phyloP scores from a whole-genome alignment of 2,113 vertebrate species.

The Serinus canaria region DNA sequence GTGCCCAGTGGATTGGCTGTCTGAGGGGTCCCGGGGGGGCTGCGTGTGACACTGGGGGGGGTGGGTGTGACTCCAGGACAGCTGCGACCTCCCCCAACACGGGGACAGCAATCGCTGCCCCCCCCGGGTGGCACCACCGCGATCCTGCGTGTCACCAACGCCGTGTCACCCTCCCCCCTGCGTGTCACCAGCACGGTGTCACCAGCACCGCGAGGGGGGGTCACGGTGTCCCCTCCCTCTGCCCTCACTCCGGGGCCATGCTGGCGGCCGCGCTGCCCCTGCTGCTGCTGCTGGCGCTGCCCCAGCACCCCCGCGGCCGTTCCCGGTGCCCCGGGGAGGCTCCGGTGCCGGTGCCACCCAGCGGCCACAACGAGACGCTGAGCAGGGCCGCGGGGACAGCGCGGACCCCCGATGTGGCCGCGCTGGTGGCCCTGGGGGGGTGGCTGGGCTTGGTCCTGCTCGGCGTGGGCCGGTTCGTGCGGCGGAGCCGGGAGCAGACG shows the following conservation, averaged over 20 bases:
- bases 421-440: conserved; percentile 79
- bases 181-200: fast-evolving
- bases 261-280: conserved; percentile 21
- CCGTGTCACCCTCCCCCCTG: no score
- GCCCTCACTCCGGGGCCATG: conserved; percentile 23
- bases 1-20: background rate
- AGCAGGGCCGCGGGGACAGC: conserved; percentile 22
- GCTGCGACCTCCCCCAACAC: background rate
- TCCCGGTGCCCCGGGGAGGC: conserved; percentile 66
- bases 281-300: background rate
- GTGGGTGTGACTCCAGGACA: background rate
- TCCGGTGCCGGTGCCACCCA: fast-evolving
- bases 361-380: background rate
- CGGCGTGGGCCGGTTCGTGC: conserved; percentile 77
- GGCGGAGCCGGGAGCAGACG: conserved; percentile 76
- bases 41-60: no score
- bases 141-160: fast-evolving
- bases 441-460: conserved; percentile 80
- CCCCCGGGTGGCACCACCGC: background rate
- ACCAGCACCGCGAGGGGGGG: background rate
- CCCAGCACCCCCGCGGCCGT: conserved; percentile 41
- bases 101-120: no score
- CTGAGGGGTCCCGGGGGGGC: background rate
- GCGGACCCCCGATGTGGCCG: conserved; percentile 72
- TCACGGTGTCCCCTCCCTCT: background rate